Percentiles rank a stretch among this genome's conserved stretches.
These are phyloP conservation scores for Ormyrus pomaceus DNA, from an alignment of 2,888 invertebrate species.

Conservation along the genomic window DNA sequence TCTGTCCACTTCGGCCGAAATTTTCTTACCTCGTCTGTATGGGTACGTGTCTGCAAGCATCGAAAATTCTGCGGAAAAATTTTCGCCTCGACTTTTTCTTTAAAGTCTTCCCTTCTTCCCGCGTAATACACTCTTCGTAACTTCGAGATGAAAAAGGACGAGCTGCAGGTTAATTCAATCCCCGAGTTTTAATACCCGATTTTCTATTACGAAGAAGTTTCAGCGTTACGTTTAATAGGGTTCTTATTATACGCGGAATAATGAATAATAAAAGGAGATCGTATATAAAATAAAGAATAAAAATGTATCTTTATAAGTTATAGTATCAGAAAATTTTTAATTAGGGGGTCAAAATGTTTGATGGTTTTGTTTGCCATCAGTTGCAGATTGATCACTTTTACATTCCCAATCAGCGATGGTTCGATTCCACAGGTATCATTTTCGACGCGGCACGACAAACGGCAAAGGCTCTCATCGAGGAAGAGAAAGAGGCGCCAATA, in stretches of 20 bases:
- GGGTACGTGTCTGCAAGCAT: conserved; percentile 21
- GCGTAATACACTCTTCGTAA: conserved; percentile 18
- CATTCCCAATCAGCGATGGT: no score
- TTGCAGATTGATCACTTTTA: no score
- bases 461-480: no score
- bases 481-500: no score
- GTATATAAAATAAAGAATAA: no score
- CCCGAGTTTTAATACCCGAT: background rate
- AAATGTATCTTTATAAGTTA: no score
- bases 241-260: background rate
- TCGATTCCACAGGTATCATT: no score
- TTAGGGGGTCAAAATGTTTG: no score
- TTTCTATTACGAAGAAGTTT: conserved; percentile 1
- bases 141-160: conserved; percentile 19
- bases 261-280: no score
- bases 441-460: no score
- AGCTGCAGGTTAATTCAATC: conserved; percentile 11
- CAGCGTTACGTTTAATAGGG: background rate
- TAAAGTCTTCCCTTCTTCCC: conserved; percentile 6
- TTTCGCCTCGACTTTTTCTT: conserved; percentile 11
- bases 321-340: no score
- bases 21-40: conserved; percentile 19
- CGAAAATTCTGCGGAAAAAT: conserved; percentile 26
- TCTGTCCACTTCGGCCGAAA: conserved; percentile 5
- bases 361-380: no score